Evolutionary conservation across 2,797 vertebrate genomes (phyloP), one percentile per base, ranked within the genome.

Genomic region (Lepidocolaptes lacrymiger): DNA sequence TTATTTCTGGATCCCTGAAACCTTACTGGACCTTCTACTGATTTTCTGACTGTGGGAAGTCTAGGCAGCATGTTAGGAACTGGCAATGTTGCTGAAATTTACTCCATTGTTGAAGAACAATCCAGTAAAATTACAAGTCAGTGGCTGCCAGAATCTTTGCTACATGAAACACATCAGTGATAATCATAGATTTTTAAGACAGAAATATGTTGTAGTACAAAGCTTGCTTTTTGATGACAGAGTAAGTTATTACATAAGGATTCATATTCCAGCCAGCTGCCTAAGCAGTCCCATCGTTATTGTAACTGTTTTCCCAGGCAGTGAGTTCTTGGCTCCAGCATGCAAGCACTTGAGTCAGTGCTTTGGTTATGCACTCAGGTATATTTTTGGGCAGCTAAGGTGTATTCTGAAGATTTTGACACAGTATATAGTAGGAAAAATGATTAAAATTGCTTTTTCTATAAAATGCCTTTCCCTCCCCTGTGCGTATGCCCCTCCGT

Each of bases 241-340:
- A 66, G 18, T 22, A 52, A 46, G 12, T 63, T 14, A n/a, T 24
- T 73, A n/a, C 28, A 5, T 66, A 80, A 37, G 19, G n/a, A 58
- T 63, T 51, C 36, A 51, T 66, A 73, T 73, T 51, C 44, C 20
- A n/a, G 20, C 68, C 51, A 39, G 32, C 51, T 69, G 41, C 49
- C 34, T 48, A 44, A 39, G 21, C 73, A 32, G 8, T 73, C 24
- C 46, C 41, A 77, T 81, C 34, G 6, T 41, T 66, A n/a, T 1
- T 79, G 9, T 27, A 52, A 36, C 54, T 76, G 0, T 58, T 85
- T 88, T 77, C 34, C 34, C 49, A 49, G 54, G 16, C 34, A 14
- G 1, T 72, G 34, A 61, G 15, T 24, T 19, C 34, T 17, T 49
- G 21, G 36, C 22, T 73, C 27, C 28, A 26, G 27, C 0, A 0